Evolutionary conservation across 2,888 invertebrate species (phyloP).

Genomic region (Platycheirus rosarum): DNA sequence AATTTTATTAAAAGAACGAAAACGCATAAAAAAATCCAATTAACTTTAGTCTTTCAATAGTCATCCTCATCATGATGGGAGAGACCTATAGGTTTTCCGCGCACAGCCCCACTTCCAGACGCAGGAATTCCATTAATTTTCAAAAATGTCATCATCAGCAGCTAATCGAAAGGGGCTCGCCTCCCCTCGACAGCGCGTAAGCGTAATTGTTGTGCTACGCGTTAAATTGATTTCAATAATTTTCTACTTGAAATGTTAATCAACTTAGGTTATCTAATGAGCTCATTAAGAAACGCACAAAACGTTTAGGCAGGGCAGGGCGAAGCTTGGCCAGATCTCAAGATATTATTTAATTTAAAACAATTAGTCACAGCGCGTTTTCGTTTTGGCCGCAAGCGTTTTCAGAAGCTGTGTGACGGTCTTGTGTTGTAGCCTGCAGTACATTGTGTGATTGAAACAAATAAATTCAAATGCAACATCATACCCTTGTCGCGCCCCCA

Average conservation of each 20-base stretch:
- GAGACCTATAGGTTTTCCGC: too few species aligned
- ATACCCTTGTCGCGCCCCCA: not conserved
- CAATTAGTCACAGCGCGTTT: constrained; percentile 66
- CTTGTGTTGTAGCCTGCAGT: not conserved
- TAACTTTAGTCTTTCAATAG: too few species aligned
- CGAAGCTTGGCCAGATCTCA: constrained; percentile 19
- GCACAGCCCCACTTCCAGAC: not conserved
- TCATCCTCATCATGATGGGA: too few species aligned
- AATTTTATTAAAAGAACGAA: too few species aligned
- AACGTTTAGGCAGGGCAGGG: constrained; percentile 21
- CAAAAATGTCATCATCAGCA: constrained; percentile 42
- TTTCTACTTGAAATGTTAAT: constrained; percentile 67
- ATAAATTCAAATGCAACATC: constrained; percentile 26
- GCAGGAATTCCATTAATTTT: constrained; percentile 50
- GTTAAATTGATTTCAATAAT: constrained; percentile 67
- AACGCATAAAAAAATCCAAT: too few species aligned
- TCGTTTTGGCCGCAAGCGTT: constrained; percentile 53
- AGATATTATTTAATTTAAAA: constrained; percentile 62
- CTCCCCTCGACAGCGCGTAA: constrained; percentile 5
- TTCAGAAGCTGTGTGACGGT: constrained; percentile 8
- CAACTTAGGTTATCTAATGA: constrained; percentile 59
- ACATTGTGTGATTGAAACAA: constrained; percentile 26
- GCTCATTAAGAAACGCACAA: constrained; percentile 53
- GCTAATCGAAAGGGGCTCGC: not conserved
- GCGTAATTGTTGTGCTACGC: constrained; percentile 7